Evolutionary conservation across 2,888 invertebrate genomes (phyloP).

Genomic region (Patella caerulea): DNA sequence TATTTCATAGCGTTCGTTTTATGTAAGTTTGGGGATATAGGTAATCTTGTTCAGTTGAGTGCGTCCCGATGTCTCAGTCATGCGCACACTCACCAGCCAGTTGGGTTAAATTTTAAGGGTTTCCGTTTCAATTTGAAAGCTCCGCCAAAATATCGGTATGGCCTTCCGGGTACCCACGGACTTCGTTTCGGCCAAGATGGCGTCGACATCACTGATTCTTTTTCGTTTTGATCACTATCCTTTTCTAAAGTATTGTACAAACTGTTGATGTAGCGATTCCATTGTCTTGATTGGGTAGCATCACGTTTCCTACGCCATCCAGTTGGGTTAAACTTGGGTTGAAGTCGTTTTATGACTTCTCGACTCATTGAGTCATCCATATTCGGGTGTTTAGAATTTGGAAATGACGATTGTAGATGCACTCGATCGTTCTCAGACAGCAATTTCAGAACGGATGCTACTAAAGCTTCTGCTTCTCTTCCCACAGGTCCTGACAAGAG

Average conservation of each 20-base stretch:
- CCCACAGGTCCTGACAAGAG: conserved; percentile 17
- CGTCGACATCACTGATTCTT: neutral
- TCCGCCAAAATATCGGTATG: neutral
- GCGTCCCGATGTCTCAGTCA: too few relatives aligned
- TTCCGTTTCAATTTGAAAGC: conserved; percentile 1
- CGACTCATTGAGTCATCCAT: too few relatives aligned
- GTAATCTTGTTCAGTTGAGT: too few relatives aligned
- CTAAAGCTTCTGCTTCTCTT: conserved; percentile 18
- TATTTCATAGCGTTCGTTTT: too few relatives aligned
- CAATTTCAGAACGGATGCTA: conserved; percentile 20
- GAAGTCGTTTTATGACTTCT: too few relatives aligned
- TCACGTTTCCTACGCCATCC: neutral
- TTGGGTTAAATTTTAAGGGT: neutral
- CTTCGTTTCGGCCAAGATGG: neutral
- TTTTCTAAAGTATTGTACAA: neutral
- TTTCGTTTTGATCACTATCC: neutral
- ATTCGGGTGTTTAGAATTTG: too few relatives aligned
- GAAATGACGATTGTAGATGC: too few relatives aligned
- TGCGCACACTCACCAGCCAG: neutral
- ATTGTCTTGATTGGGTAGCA: neutral
- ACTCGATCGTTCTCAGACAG: conserved; percentile 23
- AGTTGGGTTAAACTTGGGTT: neutral
- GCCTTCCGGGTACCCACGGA: neutral
- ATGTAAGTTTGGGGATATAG: too few relatives aligned
- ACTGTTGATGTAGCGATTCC: neutral